Conservation (phyloP, 2,888 invertebrate species). For the Conchocele bisecta region DNA sequence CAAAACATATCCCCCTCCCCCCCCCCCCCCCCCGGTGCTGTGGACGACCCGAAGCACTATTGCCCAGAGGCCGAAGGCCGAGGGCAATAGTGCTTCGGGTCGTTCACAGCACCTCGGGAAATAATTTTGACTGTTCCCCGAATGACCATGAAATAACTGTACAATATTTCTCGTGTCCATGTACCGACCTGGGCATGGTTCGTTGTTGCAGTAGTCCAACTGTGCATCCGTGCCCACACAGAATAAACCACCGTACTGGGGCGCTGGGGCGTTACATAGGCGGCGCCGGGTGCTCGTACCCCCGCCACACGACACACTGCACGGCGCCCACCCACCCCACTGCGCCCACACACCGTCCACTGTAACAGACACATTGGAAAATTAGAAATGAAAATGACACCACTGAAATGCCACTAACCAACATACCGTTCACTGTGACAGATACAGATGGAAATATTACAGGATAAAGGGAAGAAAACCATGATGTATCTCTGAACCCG, state of each 20-base stretch:
- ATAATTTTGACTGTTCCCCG: no score
- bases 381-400: neutral
- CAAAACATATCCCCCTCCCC: no score
- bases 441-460: no score
- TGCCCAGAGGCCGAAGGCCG: no score
- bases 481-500: no score
- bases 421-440: neutral
- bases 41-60: no score
- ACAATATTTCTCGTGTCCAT: no score
- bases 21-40: no score
- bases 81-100: no score
- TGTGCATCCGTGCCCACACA: constrained; percentile 77
- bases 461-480: no score
- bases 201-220: constrained; percentile 78
- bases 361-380: constrained; percentile 28
- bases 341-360: constrained; percentile 78
- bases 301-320: constrained; percentile 78
- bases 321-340: constrained; percentile 78
- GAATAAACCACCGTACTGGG: constrained; percentile 74
- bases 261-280: constrained; percentile 75
- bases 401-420: neutral
- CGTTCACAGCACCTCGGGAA: no score
- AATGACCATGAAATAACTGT: no score
- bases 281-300: constrained; percentile 72
- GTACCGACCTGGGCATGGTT: constrained; percentile 79